phyloP scores from a whole-genome alignment of 2,888 invertebrate genomes.

The Archips xylosteana region DNA sequence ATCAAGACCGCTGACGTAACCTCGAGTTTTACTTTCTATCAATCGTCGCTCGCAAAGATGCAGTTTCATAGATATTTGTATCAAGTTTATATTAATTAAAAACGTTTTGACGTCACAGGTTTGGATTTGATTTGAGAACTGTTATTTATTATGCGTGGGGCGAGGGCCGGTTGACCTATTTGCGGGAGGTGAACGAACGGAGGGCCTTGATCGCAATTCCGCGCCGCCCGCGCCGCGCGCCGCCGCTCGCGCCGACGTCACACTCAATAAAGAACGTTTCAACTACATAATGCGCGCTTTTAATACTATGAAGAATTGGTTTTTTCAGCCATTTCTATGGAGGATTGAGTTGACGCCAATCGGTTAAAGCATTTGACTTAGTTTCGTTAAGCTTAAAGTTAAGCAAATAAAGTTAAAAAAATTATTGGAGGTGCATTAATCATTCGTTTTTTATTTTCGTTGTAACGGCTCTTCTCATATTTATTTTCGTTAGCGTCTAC shows the following conservation, averaged over 20 bases:
- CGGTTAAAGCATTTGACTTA: background rate
- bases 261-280: conserved; percentile 42
- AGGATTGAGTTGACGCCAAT: background rate
- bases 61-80: background rate
- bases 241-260: conserved; percentile 61
- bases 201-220: conserved; percentile 85
- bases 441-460: background rate
- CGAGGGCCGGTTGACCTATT: conserved; percentile 77
- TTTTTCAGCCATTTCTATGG: background rate
- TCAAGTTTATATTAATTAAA: background rate
- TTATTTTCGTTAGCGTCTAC: background rate
- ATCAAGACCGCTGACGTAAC: conserved; percentile 22
- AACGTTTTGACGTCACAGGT: conserved; percentile 71
- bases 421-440: background rate
- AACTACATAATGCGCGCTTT: conserved; percentile 26
- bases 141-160: conserved; percentile 76
- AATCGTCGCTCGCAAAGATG: background rate
- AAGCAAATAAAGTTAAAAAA: too few species aligned
- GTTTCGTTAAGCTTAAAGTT: background rate
- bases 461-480: conserved; percentile 7
- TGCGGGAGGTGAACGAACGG: conserved; percentile 82
- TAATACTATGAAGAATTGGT: conserved; percentile 14
- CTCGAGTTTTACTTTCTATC: conserved; percentile 35
- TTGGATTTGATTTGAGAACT: conserved; percentile 77
- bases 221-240: conserved; percentile 55